phyloP scores from a whole-genome alignment of 2,888 invertebrate genomes.

The Eupeodes luniger region DNA sequence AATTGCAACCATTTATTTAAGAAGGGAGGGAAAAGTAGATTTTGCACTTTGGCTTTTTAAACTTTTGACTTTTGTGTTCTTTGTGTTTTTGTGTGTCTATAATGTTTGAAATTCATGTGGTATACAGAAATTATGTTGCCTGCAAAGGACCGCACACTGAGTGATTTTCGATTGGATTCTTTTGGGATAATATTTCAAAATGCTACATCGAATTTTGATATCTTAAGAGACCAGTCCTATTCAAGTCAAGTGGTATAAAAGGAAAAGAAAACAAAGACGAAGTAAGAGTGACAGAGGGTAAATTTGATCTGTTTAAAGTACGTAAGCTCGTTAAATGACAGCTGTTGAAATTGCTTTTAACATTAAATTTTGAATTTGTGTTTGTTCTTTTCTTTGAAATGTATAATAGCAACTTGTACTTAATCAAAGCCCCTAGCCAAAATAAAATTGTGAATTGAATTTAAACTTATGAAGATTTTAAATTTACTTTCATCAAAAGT shows the following conservation, averaged over 20 bases:
- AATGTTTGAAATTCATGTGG: not conserved
- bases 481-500: not conserved
- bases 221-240: not conserved
- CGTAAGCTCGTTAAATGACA: not conserved
- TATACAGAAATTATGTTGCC: not conserved
- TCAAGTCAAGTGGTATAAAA: not conserved
- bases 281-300: not conserved
- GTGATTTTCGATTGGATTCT: conserved; percentile 11
- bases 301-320: not conserved
- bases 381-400: not conserved
- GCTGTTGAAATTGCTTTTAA: not conserved
- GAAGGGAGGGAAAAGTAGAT: not conserved
- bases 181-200: conserved; percentile 16
- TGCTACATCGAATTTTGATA: not conserved
- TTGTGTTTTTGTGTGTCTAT: not conserved
- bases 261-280: not conserved
- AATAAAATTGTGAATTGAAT: too few relatives aligned
- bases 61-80: conserved; percentile 6
- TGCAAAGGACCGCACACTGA: not conserved
- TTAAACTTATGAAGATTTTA: too few relatives aligned
- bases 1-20: not conserved
- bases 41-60: conserved; percentile 11
- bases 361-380: not conserved
- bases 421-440: too few relatives aligned
- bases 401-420: not conserved